Conservation (phyloP, 2,797 vertebrate species). For the Acanthornis magna region DNA sequence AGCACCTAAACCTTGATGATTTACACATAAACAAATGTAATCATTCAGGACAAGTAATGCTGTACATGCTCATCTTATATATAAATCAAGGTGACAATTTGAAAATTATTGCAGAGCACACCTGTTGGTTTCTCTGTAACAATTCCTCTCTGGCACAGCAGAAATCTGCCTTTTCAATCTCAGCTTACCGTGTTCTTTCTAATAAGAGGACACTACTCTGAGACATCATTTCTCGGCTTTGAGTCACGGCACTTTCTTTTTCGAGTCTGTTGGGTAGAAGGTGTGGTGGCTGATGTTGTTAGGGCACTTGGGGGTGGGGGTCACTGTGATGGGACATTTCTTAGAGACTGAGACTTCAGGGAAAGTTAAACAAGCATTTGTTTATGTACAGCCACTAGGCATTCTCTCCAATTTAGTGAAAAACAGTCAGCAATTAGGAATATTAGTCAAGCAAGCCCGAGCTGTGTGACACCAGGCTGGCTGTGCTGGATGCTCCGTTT, state of each 20-base stretch:
- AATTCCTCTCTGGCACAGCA: not conserved
- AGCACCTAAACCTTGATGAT: not conserved
- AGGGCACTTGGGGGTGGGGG: not conserved
- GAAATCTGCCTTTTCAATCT: not conserved
- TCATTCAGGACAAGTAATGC: not conserved
- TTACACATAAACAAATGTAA: not conserved
- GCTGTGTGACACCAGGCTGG: fast-evolving
- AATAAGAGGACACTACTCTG: fast-evolving
- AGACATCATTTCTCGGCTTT: not conserved
- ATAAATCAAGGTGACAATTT: not conserved
- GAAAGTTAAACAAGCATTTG: fast-evolving
- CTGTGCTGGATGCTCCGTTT: not conserved
- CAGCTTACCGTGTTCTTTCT: not conserved
- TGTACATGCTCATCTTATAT: not conserved
- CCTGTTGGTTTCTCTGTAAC: not conserved
- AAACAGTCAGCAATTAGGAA: not conserved
- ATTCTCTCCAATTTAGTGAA: not conserved
- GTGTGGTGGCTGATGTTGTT: not conserved
- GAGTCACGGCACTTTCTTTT: not conserved
- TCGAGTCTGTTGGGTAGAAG: not conserved
- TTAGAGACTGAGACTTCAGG: not conserved
- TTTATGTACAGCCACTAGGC: not conserved
- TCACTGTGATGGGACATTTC: not conserved
- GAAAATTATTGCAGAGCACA: not conserved
- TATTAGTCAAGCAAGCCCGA: not conserved